Percentiles rank a stretch among this genome's conserved stretches.
Evolutionary conservation across 2,113 vertebrate genomes (phyloP).

Genomic region (Xenopus borealis): DNA sequence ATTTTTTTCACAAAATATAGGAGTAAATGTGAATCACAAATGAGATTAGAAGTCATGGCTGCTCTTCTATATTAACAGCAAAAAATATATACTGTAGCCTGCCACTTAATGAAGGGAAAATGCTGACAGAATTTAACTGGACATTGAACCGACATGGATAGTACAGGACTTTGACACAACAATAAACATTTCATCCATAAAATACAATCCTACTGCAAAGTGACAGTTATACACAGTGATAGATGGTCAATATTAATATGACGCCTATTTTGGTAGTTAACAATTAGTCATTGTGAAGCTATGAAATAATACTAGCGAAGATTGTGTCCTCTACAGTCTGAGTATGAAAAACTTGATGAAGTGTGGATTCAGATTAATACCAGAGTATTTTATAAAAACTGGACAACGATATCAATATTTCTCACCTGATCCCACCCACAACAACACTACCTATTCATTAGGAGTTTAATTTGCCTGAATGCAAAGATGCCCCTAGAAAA

Average conservation of each 20-base stretch:
- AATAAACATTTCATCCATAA: background rate
- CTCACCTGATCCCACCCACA: no score
- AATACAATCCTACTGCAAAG: background rate
- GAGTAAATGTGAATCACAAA: constrained; percentile 2
- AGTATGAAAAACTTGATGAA: no score
- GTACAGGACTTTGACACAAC: background rate
- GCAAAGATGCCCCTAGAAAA: no score
- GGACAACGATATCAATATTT: no score
- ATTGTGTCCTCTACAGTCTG: no score
- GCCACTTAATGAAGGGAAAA: background rate
- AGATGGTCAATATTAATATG: background rate
- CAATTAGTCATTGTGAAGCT: background rate
- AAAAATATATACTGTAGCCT: background rate
- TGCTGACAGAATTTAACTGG: background rate
- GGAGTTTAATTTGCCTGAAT: no score
- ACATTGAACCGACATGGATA: background rate
- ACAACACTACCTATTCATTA: no score
- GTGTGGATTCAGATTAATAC: no score
- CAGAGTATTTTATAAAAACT: no score
- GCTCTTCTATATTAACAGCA: background rate
- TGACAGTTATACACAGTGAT: background rate
- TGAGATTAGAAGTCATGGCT: background rate
- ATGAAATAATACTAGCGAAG: no score
- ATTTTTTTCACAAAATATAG: constrained; percentile 52
- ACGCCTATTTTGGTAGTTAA: background rate